These are phyloP conservation scores for Oreortyx pictus DNA, from an alignment of 2,797 vertebrate species.

Conservation along the genomic window DNA sequence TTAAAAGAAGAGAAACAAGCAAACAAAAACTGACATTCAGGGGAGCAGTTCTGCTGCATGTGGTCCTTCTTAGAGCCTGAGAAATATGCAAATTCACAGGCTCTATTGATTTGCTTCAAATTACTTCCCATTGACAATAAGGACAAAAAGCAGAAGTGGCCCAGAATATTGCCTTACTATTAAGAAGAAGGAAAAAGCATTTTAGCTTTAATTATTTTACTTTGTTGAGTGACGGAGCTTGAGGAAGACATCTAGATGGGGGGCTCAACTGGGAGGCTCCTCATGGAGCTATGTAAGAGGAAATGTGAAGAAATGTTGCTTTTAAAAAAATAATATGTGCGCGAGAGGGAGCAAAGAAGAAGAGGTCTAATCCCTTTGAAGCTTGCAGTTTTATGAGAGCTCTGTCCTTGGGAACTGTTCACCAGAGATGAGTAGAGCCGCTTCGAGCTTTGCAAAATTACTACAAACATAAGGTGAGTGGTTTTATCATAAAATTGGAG, in stretches of 20 bases:
- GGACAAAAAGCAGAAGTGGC: conserved; percentile 54
- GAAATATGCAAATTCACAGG: conserved; percentile 50
- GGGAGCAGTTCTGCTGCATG: conserved; percentile 55
- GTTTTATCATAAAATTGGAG: conserved; percentile 73
- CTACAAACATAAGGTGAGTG: conserved; percentile 71
- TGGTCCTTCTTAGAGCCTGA: conserved; percentile 58
- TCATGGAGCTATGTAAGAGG: not conserved
- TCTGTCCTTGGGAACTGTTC: conserved; percentile 58
- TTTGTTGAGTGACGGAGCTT: not conserved
- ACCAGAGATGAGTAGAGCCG: conserved; percentile 66
- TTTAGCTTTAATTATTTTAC: not conserved
- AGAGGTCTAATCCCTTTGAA: conserved; percentile 69
- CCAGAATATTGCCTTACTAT: conserved; percentile 17
- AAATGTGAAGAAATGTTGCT: conserved; percentile 24
- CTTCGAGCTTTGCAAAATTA: conserved; percentile 73
- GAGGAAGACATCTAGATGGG: conserved; percentile 8
- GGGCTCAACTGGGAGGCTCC: not conserved
- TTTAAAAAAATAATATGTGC: not conserved
- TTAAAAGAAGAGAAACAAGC: conserved; percentile 27
- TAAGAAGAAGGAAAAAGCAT: not conserved
- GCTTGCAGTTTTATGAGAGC: conserved; percentile 61
- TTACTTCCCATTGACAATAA: conserved; percentile 29
- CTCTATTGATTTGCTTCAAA: conserved; percentile 59
- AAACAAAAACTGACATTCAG: conserved; percentile 38
- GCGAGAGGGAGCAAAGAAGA: not conserved